Evolutionary conservation across 1,140 invertebrate genomes (phyloP).

Genomic region (Papilio polyxenes): DNA sequence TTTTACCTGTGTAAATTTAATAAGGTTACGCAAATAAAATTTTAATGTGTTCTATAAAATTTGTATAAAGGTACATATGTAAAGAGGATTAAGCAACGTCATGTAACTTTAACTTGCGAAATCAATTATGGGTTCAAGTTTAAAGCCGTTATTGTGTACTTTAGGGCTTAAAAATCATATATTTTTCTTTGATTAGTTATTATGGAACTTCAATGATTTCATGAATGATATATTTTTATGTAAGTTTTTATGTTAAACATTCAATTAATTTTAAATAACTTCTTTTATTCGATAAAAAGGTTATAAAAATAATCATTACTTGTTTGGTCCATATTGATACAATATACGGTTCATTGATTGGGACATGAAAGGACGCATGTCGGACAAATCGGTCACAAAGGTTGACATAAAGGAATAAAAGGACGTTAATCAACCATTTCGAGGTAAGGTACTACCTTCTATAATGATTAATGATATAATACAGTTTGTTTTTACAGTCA

Average conservation of each 20-base stretch:
- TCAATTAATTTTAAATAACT: too few relatives aligned
- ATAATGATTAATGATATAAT: background rate
- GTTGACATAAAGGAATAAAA: background rate
- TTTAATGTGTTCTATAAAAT: background rate
- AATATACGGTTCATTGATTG: background rate
- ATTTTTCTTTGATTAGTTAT: too few relatives aligned
- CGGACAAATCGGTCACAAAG: slow-evolving; percentile 13
- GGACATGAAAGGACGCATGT: background rate
- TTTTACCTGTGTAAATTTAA: slow-evolving; percentile 4
- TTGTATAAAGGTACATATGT: too few relatives aligned
- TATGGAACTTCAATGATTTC: too few relatives aligned
- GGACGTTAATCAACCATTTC: slow-evolving; percentile 10
- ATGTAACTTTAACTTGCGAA: too few relatives aligned
- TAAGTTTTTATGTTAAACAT: too few relatives aligned
- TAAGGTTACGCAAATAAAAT: slow-evolving; percentile 1
- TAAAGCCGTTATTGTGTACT: too few relatives aligned
- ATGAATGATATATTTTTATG: too few relatives aligned
- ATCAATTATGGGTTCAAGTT: too few relatives aligned
- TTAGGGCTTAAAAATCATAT: too few relatives aligned
- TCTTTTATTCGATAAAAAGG: background rate
- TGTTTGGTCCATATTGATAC: background rate
- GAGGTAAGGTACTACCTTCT: background rate
- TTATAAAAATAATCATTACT: background rate
- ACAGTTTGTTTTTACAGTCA: background rate
- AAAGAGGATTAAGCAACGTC: too few relatives aligned